phyloP scores from a whole-genome alignment of 2,797 vertebrate species.

The Sebastes taczanowskii region DNA sequence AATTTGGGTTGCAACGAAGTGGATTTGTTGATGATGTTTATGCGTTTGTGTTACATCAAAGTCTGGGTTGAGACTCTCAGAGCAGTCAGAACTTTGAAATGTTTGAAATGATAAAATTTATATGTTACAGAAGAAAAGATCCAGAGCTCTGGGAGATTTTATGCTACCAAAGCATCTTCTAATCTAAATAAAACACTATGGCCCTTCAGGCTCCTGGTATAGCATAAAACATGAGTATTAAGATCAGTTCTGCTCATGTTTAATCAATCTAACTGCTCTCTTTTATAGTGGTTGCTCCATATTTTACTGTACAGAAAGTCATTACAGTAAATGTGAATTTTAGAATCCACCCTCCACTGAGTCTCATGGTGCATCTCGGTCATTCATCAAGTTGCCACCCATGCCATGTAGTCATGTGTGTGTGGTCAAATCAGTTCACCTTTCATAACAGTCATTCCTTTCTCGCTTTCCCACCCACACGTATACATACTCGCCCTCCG shows the following conservation, averaged over 20 bases:
- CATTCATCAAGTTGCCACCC: not conserved
- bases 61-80: not conserved
- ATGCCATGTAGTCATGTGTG: not conserved
- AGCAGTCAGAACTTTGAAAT: not conserved
- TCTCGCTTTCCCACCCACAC: constrained; percentile 23
- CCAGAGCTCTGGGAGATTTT: not conserved
- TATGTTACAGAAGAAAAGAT: not conserved
- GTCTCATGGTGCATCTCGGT: not conserved
- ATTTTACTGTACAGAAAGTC: not conserved
- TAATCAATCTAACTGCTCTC: not conserved
- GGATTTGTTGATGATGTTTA: not conserved
- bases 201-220: not conserved
- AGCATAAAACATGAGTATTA: not conserved
- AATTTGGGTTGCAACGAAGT: not conserved
- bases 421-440: not conserved
- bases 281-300: not conserved
- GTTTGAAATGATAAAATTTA: not conserved
- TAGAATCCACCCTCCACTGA: not conserved
- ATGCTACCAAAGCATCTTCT: not conserved
- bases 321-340: not conserved
- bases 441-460: constrained; percentile 24
- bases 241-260: not conserved
- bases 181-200: constrained; percentile 14
- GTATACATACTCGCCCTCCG: not conserved
- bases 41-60: not conserved